Conservation (phyloP, 2,888 invertebrate species). For the Tricholauxania praeusta region DNA sequence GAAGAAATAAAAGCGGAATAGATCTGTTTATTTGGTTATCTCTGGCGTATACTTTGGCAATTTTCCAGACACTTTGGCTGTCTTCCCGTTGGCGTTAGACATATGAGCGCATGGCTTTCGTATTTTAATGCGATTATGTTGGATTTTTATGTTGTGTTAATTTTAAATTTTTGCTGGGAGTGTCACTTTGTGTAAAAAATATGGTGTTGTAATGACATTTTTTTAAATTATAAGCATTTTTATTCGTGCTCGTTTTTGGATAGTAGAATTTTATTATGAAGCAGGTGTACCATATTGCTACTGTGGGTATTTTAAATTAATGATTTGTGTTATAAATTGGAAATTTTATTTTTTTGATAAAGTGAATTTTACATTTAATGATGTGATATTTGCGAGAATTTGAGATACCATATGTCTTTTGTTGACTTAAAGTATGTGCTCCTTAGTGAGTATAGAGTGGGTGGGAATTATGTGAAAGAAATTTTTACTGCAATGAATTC, state of each 20-base stretch:
- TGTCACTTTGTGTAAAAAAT: neutral
- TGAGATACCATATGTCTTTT: no score
- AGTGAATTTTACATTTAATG: no score
- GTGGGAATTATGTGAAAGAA: no score
- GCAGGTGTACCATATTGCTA: no score
- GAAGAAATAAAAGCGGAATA: neutral
- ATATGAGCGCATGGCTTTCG: neutral
- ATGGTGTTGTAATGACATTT: neutral
- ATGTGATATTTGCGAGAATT: no score
- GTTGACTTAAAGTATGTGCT: no score
- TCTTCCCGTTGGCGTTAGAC: neutral
- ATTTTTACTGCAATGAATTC: no score
- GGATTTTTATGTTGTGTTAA: neutral
- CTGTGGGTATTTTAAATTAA: no score
- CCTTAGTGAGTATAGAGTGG: no score
- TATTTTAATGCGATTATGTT: neutral
- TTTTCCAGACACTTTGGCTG: conserved; percentile 6
- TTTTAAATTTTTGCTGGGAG: neutral
- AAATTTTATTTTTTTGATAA: no score
- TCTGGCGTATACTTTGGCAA: conserved; percentile 15
- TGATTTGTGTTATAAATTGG: no score
- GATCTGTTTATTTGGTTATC: conserved; percentile 5
- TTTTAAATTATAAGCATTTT: neutral
- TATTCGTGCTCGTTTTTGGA: neutral
- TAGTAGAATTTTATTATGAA: no score